phyloP scores from a whole-genome alignment of 2,888 invertebrate species.

The Digitonthophagus gazella region DNA sequence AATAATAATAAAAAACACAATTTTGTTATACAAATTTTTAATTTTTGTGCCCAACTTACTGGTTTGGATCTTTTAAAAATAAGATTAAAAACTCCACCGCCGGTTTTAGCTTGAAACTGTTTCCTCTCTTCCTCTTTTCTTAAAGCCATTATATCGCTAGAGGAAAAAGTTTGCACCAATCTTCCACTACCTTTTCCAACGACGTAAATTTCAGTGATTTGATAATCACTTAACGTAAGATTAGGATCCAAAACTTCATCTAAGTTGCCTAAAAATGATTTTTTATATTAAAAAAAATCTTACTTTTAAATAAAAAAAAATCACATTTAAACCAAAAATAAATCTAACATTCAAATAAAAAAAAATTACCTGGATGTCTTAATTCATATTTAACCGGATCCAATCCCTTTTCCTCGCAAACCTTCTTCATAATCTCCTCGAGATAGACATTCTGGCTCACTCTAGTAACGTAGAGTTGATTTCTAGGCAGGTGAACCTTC shows the following conservation, averaged over 20 bases:
- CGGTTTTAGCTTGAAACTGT: slow-evolving; percentile 53
- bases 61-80: slow-evolving; percentile 53
- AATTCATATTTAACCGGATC: slow-evolving; percentile 73
- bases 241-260: slow-evolving; percentile 60
- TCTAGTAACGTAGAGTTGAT: slow-evolving; percentile 75
- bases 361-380: slow-evolving; percentile 67
- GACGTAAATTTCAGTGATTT: slow-evolving; percentile 63
- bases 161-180: slow-evolving; percentile 51
- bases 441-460: slow-evolving; percentile 69
- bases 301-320: background rate
- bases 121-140: slow-evolving; percentile 59
- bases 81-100: slow-evolving; percentile 55
- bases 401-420: slow-evolving; percentile 74
- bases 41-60: too few species aligned
- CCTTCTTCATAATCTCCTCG: slow-evolving; percentile 66
- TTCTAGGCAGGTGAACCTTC: slow-evolving; percentile 71
- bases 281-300: slow-evolving; percentile 19
- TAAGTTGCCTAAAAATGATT: slow-evolving; percentile 53
- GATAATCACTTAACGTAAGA: slow-evolving; percentile 61
- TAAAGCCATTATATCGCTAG: slow-evolving; percentile 57
- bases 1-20: too few species aligned
- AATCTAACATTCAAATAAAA: background rate
- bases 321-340: background rate
- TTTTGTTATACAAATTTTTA: too few species aligned
- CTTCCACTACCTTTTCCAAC: slow-evolving; percentile 56